These are phyloP conservation scores for Penaeus vannamei DNA, from an alignment of 1,140 invertebrate species.

Conservation along the genomic window DNA sequence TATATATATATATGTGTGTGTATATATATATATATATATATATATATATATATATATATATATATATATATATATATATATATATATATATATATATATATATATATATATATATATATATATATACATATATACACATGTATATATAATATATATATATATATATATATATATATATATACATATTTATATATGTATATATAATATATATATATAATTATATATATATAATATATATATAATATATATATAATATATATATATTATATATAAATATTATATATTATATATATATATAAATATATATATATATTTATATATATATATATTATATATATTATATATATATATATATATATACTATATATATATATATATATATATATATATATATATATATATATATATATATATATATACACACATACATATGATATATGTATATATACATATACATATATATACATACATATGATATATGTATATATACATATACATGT, in stretches of 20 bases:
- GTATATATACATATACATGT: constrained; percentile 8
- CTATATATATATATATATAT: too few relatives aligned
- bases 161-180: constrained; percentile 28
- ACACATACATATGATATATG: too few relatives aligned
- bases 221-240: constrained; percentile 20
- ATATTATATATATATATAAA: background rate
- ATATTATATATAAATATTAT: too few relatives aligned
- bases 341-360: constrained; percentile 22
- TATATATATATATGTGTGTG: background rate
- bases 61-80: constrained; percentile 24
- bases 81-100: constrained; percentile 28
- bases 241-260: too few relatives aligned
- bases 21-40: constrained; percentile 18
- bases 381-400: too few relatives aligned
- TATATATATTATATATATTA: too few relatives aligned
- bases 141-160: constrained; percentile 18
- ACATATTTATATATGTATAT: constrained; percentile 13
- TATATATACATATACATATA: too few relatives aligned
- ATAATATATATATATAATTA: too few relatives aligned
- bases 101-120: constrained; percentile 20
- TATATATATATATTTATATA: background rate
- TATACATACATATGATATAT: too few relatives aligned
- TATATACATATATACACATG: background rate
- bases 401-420: too few relatives aligned
- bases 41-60: background rate